Percentiles rank a stretch among this genome's conserved stretches.
These are phyloP conservation scores for Pseudorasbora parva DNA, from an alignment of 2,113 vertebrate species.

Conservation along the genomic window DNA sequence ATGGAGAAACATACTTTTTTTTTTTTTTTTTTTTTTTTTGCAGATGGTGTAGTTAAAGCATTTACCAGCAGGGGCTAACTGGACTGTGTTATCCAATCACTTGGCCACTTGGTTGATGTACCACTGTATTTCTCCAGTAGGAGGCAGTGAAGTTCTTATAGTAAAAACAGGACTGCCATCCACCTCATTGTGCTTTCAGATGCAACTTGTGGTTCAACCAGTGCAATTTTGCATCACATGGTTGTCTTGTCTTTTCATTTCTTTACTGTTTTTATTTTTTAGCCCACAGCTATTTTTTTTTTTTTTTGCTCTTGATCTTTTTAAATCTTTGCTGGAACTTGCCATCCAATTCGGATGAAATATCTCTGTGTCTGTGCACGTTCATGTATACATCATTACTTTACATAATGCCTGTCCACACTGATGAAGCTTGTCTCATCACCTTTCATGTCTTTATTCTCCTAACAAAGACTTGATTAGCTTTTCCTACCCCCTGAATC, in stretches of 20 bases:
- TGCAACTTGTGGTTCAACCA: slow-evolving; percentile 3
- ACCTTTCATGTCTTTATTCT: not conserved
- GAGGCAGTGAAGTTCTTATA: not conserved
- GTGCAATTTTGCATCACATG: not conserved
- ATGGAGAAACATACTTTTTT: not conserved
- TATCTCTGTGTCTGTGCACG: not conserved
- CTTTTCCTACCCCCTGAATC: slow-evolving; percentile 10
- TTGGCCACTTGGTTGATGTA: not conserved
- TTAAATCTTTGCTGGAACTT: not conserved
- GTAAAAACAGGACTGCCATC: not conserved
- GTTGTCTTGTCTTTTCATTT: not conserved
- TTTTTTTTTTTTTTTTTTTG: too few relatives aligned
- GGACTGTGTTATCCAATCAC: not conserved
- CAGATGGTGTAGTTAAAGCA: not conserved
- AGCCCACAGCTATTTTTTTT: not conserved
- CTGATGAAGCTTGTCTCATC: slow-evolving; percentile 2
- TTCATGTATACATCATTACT: slow-evolving; percentile 13
- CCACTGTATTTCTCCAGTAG: not conserved
- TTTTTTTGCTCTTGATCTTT: not conserved
- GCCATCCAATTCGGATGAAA: not conserved
- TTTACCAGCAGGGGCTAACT: slow-evolving; percentile 3
- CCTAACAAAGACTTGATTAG: slow-evolving; percentile 22
- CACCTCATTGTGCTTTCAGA: slow-evolving; percentile 1
- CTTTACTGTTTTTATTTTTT: not conserved
- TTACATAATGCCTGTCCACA: slow-evolving; percentile 14